Conservation (phyloP, 2,888 invertebrate genomes). For the Lithodes maja region DNA sequence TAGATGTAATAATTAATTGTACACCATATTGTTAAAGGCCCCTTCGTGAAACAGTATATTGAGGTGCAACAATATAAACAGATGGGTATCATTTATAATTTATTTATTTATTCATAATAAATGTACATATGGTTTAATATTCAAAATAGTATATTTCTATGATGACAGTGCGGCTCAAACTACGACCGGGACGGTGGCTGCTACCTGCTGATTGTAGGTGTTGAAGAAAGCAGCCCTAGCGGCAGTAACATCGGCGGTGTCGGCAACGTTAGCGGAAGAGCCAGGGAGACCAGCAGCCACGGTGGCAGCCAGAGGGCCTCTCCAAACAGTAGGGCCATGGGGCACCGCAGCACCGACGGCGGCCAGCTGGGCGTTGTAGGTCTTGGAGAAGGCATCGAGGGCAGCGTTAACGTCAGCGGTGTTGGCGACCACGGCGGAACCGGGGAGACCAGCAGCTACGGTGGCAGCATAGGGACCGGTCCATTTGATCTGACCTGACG, state of each 20-base stretch:
- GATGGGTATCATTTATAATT: no score
- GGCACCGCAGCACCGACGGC: not conserved
- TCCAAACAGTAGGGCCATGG: slow-evolving; percentile 13
- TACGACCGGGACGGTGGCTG: slow-evolving; percentile 19
- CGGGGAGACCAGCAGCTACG: slow-evolving; percentile 7
- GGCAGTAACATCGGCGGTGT: slow-evolving; percentile 34
- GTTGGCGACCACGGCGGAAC: not conserved
- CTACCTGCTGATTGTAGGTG: slow-evolving; percentile 27
- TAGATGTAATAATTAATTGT: no score
- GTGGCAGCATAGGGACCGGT: slow-evolving; percentile 33
- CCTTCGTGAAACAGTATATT: no score
- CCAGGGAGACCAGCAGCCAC: slow-evolving; percentile 43
- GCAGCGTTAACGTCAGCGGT: not conserved
- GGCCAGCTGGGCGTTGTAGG: not conserved
- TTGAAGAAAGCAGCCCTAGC: slow-evolving; percentile 48
- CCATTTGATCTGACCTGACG: slow-evolving; percentile 72
- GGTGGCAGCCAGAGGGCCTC: slow-evolving; percentile 47
- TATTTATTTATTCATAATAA: no score
- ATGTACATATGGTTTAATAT: no score
- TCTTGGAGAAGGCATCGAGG: not conserved
- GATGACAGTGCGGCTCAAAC: no score
- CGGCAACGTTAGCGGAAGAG: slow-evolving; percentile 15
- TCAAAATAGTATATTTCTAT: no score
- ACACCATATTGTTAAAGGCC: no score
- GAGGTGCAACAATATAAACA: no score